These are phyloP conservation scores for Diarsia dahlii DNA, from an alignment of 2,888 invertebrate species.

Conservation along the genomic window DNA sequence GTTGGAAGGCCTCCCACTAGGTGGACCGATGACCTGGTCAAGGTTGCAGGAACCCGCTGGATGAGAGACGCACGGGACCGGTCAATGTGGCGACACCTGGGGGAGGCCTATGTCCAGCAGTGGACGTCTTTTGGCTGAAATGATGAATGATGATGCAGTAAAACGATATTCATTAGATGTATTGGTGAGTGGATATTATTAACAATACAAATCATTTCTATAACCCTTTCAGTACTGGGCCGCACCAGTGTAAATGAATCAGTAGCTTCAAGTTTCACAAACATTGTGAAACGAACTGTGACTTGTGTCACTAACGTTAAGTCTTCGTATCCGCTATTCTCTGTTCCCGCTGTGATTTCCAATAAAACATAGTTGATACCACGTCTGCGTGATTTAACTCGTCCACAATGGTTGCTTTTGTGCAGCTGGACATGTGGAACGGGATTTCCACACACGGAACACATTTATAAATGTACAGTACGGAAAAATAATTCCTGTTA, in stretches of 20 bases:
- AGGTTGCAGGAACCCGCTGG: too few relatives aligned
- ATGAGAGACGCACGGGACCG: too few relatives aligned
- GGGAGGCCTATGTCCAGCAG: too few relatives aligned
- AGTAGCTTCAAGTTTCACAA: neutral
- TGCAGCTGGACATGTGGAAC: slow-evolving; percentile 43
- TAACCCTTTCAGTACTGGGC: neutral
- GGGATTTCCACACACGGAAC: slow-evolving; percentile 13
- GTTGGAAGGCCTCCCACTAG: too few relatives aligned
- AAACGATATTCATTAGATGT: too few relatives aligned
- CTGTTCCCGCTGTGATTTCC: neutral
- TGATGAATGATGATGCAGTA: too few relatives aligned
- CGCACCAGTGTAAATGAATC: neutral
- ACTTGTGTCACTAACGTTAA: neutral
- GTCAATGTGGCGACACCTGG: too few relatives aligned
- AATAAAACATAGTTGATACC: slow-evolving; percentile 42
- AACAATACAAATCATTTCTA: neutral
- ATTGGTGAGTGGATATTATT: neutral
- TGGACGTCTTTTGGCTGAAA: too few relatives aligned
- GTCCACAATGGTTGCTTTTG: slow-evolving; percentile 63
- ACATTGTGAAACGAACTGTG: too few relatives aligned
- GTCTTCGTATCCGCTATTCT: neutral
- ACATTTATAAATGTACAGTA: neutral
- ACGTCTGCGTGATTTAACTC: slow-evolving; percentile 67
- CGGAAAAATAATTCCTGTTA: neutral
- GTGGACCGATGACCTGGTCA: too few relatives aligned